These are phyloP conservation scores for Atrina japonica DNA, from an alignment of 2,888 invertebrate genomes.

Conservation along the genomic window DNA sequence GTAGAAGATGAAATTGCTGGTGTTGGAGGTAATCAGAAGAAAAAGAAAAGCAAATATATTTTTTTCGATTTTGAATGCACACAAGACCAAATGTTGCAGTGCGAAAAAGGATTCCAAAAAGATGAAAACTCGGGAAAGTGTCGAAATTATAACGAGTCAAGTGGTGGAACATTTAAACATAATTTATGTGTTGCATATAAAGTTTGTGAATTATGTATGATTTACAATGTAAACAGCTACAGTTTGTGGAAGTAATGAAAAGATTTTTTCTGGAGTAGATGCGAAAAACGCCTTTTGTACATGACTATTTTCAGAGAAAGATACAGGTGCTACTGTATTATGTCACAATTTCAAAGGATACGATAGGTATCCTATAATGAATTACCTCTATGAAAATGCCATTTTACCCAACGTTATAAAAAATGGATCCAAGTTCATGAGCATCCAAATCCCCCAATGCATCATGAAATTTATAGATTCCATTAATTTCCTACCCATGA, in stretches of 20 bases:
- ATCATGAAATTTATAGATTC: slow-evolving; percentile 39
- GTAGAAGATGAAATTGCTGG: background rate
- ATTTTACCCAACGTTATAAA: slow-evolving; percentile 36
- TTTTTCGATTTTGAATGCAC: slow-evolving; percentile 36
- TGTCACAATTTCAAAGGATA: slow-evolving; percentile 54
- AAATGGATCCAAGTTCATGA: slow-evolving; percentile 44
- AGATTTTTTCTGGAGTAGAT: slow-evolving; percentile 25
- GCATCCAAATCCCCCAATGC: slow-evolving; percentile 26
- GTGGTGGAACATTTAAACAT: slow-evolving; percentile 39
- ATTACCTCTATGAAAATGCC: slow-evolving; percentile 39
- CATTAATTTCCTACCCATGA: slow-evolving; percentile 47
- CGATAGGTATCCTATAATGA: slow-evolving; percentile 45
- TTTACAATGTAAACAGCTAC: background rate
- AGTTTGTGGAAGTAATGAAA: slow-evolving; percentile 30
- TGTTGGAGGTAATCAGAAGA: background rate
- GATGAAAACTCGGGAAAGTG: background rate
- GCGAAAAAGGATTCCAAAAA: slow-evolving; percentile 8
- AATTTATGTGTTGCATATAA: slow-evolving; percentile 42
- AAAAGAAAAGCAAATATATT: background rate
- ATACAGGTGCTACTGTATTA: slow-evolving; percentile 36
- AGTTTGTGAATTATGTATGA: slow-evolving; percentile 31
- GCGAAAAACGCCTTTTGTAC: slow-evolving; percentile 40
- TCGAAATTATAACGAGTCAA: slow-evolving; percentile 29
- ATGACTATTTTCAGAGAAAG: slow-evolving; percentile 49
- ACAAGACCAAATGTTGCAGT: slow-evolving; percentile 19